phyloP scores from a whole-genome alignment of 2,113 vertebrate species.

The Xiphorhynchus elegans region DNA sequence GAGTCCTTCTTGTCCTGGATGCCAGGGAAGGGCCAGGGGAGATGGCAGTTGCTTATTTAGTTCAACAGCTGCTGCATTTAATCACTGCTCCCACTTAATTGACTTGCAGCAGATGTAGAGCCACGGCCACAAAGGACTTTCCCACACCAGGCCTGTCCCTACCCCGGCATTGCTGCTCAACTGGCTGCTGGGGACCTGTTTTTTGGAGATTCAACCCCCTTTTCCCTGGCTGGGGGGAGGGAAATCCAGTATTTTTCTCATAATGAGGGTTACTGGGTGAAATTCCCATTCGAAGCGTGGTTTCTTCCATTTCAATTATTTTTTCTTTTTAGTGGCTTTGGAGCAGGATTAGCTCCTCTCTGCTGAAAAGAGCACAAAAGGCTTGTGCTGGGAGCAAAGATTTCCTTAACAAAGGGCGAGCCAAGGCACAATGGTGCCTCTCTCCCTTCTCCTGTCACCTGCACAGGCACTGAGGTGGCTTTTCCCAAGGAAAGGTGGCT shows the following conservation, averaged over 20 bases:
- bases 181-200: neutral
- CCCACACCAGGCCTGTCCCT: neutral
- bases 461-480: fast-evolving
- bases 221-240: neutral
- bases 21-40: neutral
- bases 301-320: neutral
- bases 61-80: neutral
- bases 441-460: neutral
- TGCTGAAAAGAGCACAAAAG: neutral
- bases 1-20: constrained; percentile 52
- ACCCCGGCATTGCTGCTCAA: neutral
- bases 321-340: neutral
- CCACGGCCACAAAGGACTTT: constrained; percentile 16
- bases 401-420: neutral
- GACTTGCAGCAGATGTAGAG: constrained; percentile 29
- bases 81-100: neutral
- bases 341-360: neutral
- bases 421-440: neutral
- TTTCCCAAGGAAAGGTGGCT: neutral
- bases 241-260: neutral
- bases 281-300: neutral
- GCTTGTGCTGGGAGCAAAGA: neutral
- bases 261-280: neutral
- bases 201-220: fast-evolving
- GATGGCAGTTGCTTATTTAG: neutral